Evolutionary conservation across 1,140 invertebrate genomes (phyloP), one percentile per base, ranked within the genome.

Genomic region (Aphelinus certus): DNA sequence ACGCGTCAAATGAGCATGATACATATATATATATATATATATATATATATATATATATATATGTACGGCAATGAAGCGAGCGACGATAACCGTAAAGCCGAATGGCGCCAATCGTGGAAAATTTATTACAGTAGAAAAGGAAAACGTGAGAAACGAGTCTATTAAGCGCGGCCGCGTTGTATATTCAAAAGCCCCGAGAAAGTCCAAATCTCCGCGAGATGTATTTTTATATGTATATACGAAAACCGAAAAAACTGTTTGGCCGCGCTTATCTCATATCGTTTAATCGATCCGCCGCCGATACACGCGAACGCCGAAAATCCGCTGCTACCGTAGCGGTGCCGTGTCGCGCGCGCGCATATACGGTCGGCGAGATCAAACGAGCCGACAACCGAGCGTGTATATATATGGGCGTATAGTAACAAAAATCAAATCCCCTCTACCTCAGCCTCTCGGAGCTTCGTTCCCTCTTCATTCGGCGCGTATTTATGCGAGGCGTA

Each of bases 391-490:
- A 63, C 57, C 57, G 60, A 73, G 26, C 26, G 26, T 26, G 26
- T 26, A 26, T 26, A 26, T 26, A 26, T 26, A 73, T 53, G 66
- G 56, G 6, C 66, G 58, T 53, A 9, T 43, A 68, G 68, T 66
- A 70, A 68, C 71, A 75, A 75, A 75, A 75, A 71, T 75, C 61
- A 68, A 62, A 61, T 67, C 48, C 65, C 57, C 64, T 58, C 63
- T 53, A 53, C 56, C n/a, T 69, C 7, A 2, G 2, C 47, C 9
- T 53, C 9, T 53, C 9, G 4, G 4, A 6, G 4, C 9, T 53
- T 53, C 9, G 4, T 53, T 53, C 51, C 51, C 9, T 9, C 9
- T 53, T 53, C 9, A 53, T 53, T 6, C 51, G 9, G 4, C 51
- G 4, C 51, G 9, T 53, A 63, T 48, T 47, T 10, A 43, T 55